Percentiles rank a stretch among this genome's conserved stretches.
Evolutionary conservation across 2,113 vertebrate genomes (phyloP).

Genomic region (Dicerorhinus sumatrensis): DNA sequence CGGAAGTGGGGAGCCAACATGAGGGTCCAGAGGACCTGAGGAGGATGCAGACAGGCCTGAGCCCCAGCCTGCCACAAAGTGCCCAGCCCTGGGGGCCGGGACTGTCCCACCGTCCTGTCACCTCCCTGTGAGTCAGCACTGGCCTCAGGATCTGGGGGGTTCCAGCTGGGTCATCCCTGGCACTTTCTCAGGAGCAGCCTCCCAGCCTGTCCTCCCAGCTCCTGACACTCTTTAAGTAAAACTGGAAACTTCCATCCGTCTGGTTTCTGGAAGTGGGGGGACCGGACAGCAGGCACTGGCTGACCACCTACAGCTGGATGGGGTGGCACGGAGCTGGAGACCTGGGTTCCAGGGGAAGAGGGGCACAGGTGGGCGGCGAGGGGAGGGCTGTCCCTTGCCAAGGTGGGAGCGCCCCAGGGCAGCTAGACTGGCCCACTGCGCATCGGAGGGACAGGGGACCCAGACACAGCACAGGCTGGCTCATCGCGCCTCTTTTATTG

Average conservation of each 20-base stretch:
- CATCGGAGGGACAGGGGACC: constrained; percentile 20
- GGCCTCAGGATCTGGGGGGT: not conserved
- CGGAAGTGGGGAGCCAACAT: constrained; percentile 80
- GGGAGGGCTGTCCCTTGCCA: not conserved
- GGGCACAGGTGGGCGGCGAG: not conserved
- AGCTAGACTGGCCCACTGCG: not conserved
- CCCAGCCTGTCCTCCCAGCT: constrained; percentile 62
- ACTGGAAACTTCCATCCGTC: constrained; percentile 20
- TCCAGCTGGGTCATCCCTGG: not conserved
- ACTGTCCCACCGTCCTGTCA: constrained; percentile 70
- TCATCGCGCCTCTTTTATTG: constrained; percentile 64
- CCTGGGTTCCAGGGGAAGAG: not conserved
- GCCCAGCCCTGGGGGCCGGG: not conserved
- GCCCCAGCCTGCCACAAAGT: constrained; percentile 66
- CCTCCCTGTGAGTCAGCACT: not conserved
- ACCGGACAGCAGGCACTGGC: no score
- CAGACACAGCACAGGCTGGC: constrained; percentile 45
- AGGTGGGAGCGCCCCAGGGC: not conserved
- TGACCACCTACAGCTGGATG: not conserved
- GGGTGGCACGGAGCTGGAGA: not conserved
- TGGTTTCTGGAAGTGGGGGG: not conserved
- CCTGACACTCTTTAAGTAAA: not conserved
- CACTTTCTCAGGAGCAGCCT: constrained; percentile 57
- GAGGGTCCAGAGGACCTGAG: constrained; percentile 75
- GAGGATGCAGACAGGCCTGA: constrained; percentile 77